Conservation (phyloP, 2,888 invertebrate genomes). For the Drosophila lutescens region DNA sequence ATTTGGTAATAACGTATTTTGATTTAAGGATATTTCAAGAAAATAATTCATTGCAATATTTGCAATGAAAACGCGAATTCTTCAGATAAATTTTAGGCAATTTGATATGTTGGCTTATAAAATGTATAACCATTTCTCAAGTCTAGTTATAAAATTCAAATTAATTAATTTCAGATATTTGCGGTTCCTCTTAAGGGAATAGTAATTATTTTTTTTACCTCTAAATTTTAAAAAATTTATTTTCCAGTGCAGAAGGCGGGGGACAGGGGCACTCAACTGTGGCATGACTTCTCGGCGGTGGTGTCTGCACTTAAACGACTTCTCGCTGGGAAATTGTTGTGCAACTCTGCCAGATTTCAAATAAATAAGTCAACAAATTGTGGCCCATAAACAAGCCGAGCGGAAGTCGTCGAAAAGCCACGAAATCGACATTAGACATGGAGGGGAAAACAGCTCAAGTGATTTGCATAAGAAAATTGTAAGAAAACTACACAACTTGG, state of each 20-base stretch:
- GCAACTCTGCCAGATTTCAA: constrained; percentile 47
- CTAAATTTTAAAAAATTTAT: background rate
- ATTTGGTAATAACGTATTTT: too few species aligned
- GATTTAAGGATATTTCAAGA: too few species aligned
- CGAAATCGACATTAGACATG: constrained; percentile 29
- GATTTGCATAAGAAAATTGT: constrained; percentile 71
- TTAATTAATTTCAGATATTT: too few species aligned
- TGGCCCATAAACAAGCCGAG: constrained; percentile 62
- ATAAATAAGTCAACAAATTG: constrained; percentile 45
- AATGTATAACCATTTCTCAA: too few species aligned
- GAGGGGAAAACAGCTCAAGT: constrained; percentile 27
- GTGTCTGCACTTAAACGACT: constrained; percentile 78
- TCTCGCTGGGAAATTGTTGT: constrained; percentile 48
- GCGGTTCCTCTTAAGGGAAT: too few species aligned
- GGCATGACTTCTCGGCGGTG: constrained; percentile 45
- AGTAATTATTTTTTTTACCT: background rate
- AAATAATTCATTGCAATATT: too few species aligned
- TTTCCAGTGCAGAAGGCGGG: constrained; percentile 8
- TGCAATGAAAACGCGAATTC: too few species aligned
- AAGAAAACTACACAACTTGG: background rate
- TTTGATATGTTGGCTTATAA: too few species aligned
- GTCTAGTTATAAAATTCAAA: too few species aligned
- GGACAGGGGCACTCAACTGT: constrained; percentile 48
- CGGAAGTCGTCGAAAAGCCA: constrained; percentile 47
- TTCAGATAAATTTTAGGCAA: too few species aligned